These are phyloP conservation scores for Harpalus rubripes DNA, from an alignment of 2,888 invertebrate species.

Conservation along the genomic window DNA sequence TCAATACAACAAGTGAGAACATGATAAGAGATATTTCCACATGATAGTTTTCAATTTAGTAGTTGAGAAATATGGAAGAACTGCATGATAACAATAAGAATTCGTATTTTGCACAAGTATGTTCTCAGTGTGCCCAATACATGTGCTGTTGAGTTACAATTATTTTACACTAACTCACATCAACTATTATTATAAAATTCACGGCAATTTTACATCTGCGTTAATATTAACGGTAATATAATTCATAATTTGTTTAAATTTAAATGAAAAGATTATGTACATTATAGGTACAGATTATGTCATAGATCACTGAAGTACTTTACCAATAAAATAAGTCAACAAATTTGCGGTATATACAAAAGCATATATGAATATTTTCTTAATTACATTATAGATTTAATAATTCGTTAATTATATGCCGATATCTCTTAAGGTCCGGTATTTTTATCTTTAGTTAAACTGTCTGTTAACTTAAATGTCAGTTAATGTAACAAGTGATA, in stretches of 20 bases:
- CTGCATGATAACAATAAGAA: slow-evolving; percentile 42
- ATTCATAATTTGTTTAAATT: slow-evolving; percentile 36
- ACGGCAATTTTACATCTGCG: slow-evolving; percentile 45
- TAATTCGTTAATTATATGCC: slow-evolving; percentile 46
- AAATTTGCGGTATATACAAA: slow-evolving; percentile 49
- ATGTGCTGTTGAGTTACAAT: slow-evolving; percentile 53
- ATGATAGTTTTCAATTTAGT: slow-evolving; percentile 13
- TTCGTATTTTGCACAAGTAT: slow-evolving; percentile 42
- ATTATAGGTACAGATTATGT: slow-evolving; percentile 34
- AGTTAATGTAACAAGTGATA: too few relatives aligned
- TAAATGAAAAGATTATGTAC: slow-evolving; percentile 28
- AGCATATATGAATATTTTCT: slow-evolving; percentile 35
- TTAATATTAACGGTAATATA: slow-evolving; percentile 51
- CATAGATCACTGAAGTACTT: slow-evolving; percentile 7
- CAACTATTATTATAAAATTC: slow-evolving; percentile 54
- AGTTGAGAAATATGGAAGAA: slow-evolving; percentile 38
- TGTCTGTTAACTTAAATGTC: neutral
- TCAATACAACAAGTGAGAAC: slow-evolving; percentile 13
- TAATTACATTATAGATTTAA: slow-evolving; percentile 31
- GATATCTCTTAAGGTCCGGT: too few relatives aligned
- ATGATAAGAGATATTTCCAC: slow-evolving; percentile 27
- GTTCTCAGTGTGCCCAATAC: slow-evolving; percentile 51
- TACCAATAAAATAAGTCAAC: slow-evolving; percentile 38
- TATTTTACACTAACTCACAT: slow-evolving; percentile 48
- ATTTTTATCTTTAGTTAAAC: neutral